These are phyloP conservation scores for Eledona agricola DNA, from an alignment of 2,888 invertebrate species.

Conservation along the genomic window DNA sequence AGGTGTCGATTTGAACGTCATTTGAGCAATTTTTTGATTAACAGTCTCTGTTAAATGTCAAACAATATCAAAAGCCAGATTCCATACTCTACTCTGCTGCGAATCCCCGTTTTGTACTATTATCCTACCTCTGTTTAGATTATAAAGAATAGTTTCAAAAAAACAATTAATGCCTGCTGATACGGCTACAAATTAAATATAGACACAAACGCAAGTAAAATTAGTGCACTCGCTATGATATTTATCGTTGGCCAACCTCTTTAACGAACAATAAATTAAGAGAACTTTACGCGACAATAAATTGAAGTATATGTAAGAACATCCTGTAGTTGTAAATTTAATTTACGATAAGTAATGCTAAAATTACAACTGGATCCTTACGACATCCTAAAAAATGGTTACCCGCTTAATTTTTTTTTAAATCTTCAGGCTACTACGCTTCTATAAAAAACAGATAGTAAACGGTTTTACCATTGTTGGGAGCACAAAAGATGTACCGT, in stretches of 20 bases:
- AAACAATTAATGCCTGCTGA: no score
- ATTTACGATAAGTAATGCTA: conserved; percentile 30
- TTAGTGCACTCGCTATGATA: conserved; percentile 12
- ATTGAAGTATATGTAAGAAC: conserved; percentile 23
- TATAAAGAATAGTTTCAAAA: no score
- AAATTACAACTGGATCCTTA: no score
- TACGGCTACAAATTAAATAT: no score
- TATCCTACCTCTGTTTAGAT: no score
- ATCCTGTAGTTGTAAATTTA: conserved; percentile 28
- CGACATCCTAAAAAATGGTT: conserved; percentile 5
- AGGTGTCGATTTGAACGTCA: no score
- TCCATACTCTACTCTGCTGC: no score
- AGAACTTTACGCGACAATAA: conserved; percentile 30
- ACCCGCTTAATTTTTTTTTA: conserved; percentile 22
- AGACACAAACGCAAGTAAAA: conserved; percentile 4
- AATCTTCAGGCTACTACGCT: conserved; percentile 13
- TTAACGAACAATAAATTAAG: conserved; percentile 31
- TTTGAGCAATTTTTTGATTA: no score
- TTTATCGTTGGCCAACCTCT: conserved; percentile 8
- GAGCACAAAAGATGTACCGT: conserved; percentile 35
- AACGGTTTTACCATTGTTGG: conserved; percentile 42
- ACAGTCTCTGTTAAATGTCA: no score
- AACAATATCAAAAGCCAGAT: no score
- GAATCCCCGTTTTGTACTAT: no score
- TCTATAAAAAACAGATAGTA: conserved; percentile 35